These are phyloP conservation scores for Troilus luridus DNA, from an alignment of 2,888 invertebrate genomes.

Conservation along the genomic window DNA sequence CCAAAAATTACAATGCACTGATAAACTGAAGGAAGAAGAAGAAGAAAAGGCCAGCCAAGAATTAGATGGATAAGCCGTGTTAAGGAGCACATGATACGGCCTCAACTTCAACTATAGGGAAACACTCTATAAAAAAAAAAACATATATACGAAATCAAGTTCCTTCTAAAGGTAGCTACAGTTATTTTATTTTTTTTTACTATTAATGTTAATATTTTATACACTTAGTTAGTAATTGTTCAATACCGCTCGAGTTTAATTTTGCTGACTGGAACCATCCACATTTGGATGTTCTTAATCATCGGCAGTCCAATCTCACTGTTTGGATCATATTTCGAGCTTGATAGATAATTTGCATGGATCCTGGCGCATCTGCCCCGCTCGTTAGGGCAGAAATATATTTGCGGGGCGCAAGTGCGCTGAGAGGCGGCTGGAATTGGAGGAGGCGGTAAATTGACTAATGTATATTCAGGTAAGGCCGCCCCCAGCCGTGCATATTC, in stretches of 20 bases:
- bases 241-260: background rate
- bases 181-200: background rate
- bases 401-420: background rate
- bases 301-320: background rate
- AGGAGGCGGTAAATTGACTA: constrained; percentile 61
- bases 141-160: no score
- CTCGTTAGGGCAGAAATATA: constrained; percentile 32
- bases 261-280: background rate
- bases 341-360: constrained; percentile 39
- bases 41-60: no score
- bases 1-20: no score
- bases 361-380: constrained; percentile 33
- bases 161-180: no score
- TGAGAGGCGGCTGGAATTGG: constrained; percentile 48
- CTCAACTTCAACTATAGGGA: no score
- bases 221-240: background rate
- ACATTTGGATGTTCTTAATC: background rate
- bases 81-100: no score
- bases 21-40: no score
- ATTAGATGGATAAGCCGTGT: no score
- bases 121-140: no score
- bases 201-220: background rate
- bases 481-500: constrained; percentile 60
- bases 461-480: constrained; percentile 62
- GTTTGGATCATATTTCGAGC: constrained; percentile 41